These are phyloP conservation scores for Threskiornis aethiopicus DNA, from an alignment of 2,797 vertebrate genomes.

Conservation along the genomic window DNA sequence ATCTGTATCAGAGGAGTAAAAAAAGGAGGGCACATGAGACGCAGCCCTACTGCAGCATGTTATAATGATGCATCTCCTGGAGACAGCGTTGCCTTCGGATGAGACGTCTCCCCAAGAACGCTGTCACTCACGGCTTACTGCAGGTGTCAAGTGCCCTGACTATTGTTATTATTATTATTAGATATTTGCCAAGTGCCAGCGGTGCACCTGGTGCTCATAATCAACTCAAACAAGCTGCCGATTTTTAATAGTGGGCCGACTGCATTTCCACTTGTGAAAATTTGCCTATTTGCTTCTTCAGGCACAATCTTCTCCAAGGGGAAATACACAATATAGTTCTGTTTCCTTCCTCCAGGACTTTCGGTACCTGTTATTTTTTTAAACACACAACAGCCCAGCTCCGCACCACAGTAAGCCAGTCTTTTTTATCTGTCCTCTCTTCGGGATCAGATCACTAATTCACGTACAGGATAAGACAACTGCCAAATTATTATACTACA, in stretches of 20 bases:
- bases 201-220: constrained; percentile 44
- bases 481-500: constrained; percentile 80
- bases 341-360: constrained; percentile 1
- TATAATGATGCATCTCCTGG: constrained; percentile 28
- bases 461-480: constrained; percentile 77
- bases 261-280: constrained; percentile 22
- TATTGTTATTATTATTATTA: constrained; percentile 56
- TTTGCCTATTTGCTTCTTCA: constrained; percentile 43
- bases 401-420: background rate
- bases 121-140: constrained; percentile 34
- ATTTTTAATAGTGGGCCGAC: constrained; percentile 52
- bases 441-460: constrained; percentile 76
- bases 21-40: background rate
- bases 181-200: constrained; percentile 6
- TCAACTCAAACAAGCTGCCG: constrained; percentile 43
- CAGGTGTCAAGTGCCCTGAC: constrained; percentile 39
- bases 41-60: background rate
- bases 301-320: background rate
- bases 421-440: constrained; percentile 59
- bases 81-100: background rate
- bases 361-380: background rate
- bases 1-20: background rate
- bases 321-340: background rate
- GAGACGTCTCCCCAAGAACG: constrained; percentile 53
- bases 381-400: background rate